Percentiles rank a stretch among this genome's conserved stretches.
These are phyloP conservation scores for Ennomos quercinarius DNA, from an alignment of 2,888 invertebrate species.

Conservation along the genomic window DNA sequence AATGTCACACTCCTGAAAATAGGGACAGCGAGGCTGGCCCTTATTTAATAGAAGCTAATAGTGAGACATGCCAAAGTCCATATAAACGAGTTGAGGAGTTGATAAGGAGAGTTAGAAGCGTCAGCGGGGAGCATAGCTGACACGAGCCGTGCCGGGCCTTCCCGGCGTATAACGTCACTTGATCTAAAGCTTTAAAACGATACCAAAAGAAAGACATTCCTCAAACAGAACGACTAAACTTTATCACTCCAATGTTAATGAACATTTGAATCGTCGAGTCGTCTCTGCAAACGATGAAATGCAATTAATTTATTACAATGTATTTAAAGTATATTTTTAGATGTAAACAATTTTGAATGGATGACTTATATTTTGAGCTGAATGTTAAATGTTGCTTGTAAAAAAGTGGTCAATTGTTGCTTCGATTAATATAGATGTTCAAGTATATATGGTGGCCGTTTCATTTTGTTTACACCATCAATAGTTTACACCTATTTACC, in stretches of 20 bases:
- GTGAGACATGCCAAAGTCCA: slow-evolving; percentile 73
- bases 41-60: slow-evolving; percentile 70
- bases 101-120: slow-evolving; percentile 73
- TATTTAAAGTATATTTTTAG: slow-evolving; percentile 41
- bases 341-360: slow-evolving; percentile 42
- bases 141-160: slow-evolving; percentile 73
- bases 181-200: slow-evolving; percentile 42
- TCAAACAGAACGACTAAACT: slow-evolving; percentile 25
- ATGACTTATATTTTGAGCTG: slow-evolving; percentile 42
- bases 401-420: slow-evolving; percentile 54
- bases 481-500: neutral
- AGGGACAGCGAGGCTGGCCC: slow-evolving; percentile 70
- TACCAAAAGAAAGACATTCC: slow-evolving; percentile 43
- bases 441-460: slow-evolving; percentile 18
- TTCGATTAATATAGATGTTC: slow-evolving; percentile 45
- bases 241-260: slow-evolving; percentile 14
- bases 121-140: slow-evolving; percentile 78
- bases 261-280: neutral
- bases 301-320: slow-evolving; percentile 32
- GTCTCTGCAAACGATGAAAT: slow-evolving; percentile 13
- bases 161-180: slow-evolving; percentile 66
- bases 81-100: slow-evolving; percentile 76
- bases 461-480: slow-evolving; percentile 4
- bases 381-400: slow-evolving; percentile 52
- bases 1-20: slow-evolving; percentile 71